Evolutionary conservation across 2,797 vertebrate species (phyloP).

Genomic region (Poliocrania exsul): DNA sequence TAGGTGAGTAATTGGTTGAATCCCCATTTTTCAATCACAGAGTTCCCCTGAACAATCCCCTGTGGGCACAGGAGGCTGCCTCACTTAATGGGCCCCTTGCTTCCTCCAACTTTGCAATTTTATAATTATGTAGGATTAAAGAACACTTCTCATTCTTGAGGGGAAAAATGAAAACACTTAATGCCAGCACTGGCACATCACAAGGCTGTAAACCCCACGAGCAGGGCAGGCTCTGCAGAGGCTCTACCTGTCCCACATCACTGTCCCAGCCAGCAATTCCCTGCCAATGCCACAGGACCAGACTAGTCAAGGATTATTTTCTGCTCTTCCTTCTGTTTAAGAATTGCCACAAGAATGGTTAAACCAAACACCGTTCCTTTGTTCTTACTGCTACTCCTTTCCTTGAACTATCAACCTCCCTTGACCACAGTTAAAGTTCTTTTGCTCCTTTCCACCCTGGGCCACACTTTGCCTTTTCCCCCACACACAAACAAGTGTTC

Average conservation of each 20-base stretch:
- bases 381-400: background rate
- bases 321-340: background rate
- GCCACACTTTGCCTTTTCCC: background rate
- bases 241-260: fast-evolving
- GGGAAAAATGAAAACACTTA: background rate
- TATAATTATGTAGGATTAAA: background rate
- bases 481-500: background rate
- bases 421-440: background rate
- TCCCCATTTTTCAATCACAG: background rate
- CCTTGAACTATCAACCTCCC: background rate
- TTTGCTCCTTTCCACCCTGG: fast-evolving
- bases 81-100: background rate
- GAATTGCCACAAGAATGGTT: background rate
- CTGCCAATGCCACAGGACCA: background rate
- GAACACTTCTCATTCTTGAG: background rate
- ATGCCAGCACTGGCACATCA: background rate
- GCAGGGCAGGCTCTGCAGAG: background rate
- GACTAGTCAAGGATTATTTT: background rate
- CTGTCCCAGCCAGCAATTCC: background rate
- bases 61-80: background rate
- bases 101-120: background rate
- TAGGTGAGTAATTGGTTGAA: background rate
- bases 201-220: fast-evolving
- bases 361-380: background rate
- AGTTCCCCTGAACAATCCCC: background rate